Conservation (phyloP, 53 echinoderm and acorn worm genomes). For the Pentamera pediparva region DNA sequence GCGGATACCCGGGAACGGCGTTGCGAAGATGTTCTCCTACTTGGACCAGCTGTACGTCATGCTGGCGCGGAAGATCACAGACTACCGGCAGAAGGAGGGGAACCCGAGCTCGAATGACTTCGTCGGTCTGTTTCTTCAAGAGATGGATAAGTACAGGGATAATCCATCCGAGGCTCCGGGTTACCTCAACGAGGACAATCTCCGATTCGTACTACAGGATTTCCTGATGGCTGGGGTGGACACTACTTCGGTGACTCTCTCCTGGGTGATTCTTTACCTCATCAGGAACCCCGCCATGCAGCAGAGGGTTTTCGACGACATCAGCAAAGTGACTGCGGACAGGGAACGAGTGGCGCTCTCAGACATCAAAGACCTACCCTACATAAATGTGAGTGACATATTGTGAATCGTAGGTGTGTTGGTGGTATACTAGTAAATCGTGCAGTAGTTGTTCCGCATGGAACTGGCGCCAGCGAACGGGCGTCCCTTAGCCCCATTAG, state of each 20-base stretch:
- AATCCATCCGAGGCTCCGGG: neutral
- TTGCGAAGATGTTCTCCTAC: conserved; percentile 10
- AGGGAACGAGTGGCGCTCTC: neutral
- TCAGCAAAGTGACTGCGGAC: neutral
- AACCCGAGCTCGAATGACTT: neutral
- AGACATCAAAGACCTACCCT: conserved; percentile 5
- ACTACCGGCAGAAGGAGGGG: neutral
- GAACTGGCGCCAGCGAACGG: too few relatives aligned
- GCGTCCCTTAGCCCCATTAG: too few relatives aligned
- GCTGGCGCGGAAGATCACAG: neutral
- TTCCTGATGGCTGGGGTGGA: conserved; percentile 5
- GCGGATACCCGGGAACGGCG: conserved; percentile 12
- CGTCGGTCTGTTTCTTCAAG: conserved; percentile 13
- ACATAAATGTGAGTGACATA: conserved; percentile 8
- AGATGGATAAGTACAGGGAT: conserved; percentile 11
- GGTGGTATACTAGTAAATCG: too few relatives aligned
- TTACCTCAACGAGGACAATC: conserved; percentile 13
- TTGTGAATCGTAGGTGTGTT: too few relatives aligned
- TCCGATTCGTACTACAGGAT: conserved; percentile 20
- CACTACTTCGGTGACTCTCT: neutral
- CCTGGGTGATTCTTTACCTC: conserved; percentile 8
- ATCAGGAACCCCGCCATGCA: conserved; percentile 8
- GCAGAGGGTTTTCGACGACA: neutral
- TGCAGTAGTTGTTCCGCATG: too few relatives aligned
- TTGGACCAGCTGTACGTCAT: conserved; percentile 5